Evolutionary conservation across 2,888 invertebrate species (phyloP), one percentile per base, ranked within the genome.

Genomic region (Hypercompe scribonia): DNA sequence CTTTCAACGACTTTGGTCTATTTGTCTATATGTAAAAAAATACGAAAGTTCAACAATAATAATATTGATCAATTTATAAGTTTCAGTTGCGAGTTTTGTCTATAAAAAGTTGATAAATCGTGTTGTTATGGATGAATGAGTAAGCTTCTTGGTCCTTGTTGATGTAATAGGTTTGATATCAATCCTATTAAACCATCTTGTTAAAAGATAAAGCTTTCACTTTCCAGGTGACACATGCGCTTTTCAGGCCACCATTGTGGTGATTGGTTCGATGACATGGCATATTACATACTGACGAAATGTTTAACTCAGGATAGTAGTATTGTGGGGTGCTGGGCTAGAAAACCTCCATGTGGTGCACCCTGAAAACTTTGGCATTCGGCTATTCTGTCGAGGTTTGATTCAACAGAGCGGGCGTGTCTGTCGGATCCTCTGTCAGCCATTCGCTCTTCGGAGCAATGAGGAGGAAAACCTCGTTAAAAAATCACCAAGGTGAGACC

Each of bases 1-100:
- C 76, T 78, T 76, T 36, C 18, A 75, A 81, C 73, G 74, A 69
- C 74, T 79, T 83, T 68, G 77, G 73, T 79, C 73, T 79, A 79
- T 83, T 81, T 81, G 71, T 76, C 75, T 72, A 73, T 70, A 74
- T 74, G 66, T 77, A 78, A 77, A 74, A 77, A 74, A 74, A 36
- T 70, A 70, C 33, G 39, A 74, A 81, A 83, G 71, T 77, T 82
- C 66, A 68, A 69, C 71, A 81, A 71, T 70, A 75, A 83, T 81
- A 83, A 76, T 71, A 77, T 69, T 78, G 31, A 31, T 61, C 68
- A 72, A 77, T 77, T 79, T 73, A 42, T 68, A 61, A 61, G 61
- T 31, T 61, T 61, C 24, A 18, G 31, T 66, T 31, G 31, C 8
- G 10, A 21, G 31, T 66, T 46, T 28, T 21, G 21, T 31, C 46